Conservation (phyloP, 2,888 invertebrate genomes). For the Mermis nigrescens region DNA sequence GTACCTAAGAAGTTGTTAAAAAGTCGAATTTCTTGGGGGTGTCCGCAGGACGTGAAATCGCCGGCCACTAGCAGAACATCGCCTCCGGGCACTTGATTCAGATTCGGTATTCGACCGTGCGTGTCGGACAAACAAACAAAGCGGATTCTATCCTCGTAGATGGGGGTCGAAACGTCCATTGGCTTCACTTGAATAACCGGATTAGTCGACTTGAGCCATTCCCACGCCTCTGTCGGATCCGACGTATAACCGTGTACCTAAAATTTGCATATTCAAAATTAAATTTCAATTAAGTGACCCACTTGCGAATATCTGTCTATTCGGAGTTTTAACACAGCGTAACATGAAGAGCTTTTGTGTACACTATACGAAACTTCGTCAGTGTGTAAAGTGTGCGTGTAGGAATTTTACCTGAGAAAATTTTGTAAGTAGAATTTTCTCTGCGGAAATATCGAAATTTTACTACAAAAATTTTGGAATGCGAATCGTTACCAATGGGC, state of each 20-base stretch:
- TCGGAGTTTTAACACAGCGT: no score
- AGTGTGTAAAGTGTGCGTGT: no score
- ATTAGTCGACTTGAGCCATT: conserved; percentile 46
- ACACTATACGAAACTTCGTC: no score
- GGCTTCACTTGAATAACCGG: conserved; percentile 38
- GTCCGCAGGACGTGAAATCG: conserved; percentile 60
- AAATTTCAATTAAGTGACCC: no score
- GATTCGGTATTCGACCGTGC: conserved; percentile 49
- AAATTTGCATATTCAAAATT: no score
- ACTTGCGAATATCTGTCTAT: no score
- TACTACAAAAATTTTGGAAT: no score
- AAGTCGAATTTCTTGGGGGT: conserved; percentile 49
- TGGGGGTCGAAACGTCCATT: conserved; percentile 24
- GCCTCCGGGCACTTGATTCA: conserved; percentile 46
- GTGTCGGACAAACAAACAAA: conserved; percentile 72
- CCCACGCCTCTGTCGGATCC: conserved; percentile 54
- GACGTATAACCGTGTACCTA: conserved; percentile 35
- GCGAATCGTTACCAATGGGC: no score
- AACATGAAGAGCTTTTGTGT: no score
- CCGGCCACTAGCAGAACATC: conserved; percentile 67
- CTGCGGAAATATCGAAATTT: no score
- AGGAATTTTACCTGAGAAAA: no score
- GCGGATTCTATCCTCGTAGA: conserved; percentile 36
- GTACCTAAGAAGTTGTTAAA: conserved; percentile 57
- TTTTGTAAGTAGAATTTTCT: no score